Evolutionary conservation across 2,888 invertebrate species (phyloP), one percentile per base, ranked within the genome.

Genomic region (Tethea ocularis): DNA sequence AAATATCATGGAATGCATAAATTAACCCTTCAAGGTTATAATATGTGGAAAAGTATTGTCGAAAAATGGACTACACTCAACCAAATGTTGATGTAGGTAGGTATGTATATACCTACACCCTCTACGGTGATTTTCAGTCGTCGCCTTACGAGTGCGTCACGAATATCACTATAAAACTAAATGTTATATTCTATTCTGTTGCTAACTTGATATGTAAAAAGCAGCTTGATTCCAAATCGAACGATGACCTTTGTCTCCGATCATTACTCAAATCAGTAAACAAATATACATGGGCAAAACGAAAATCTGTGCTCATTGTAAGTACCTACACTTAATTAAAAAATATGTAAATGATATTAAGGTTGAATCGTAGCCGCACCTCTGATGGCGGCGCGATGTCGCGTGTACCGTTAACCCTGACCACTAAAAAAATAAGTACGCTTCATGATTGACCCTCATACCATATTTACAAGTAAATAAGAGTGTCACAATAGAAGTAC

Each of bases 341-440:
- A 23, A 51, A 54, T 51, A 67, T 63, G 51, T 58, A 36, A 61
- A 62, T 57, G 1, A 51, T 5, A 38, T 38, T 38, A 56, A 59
- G 60, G 51, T 56, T 36, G 52, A 52, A 58, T 13, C 15, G 17
- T n/a, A 59, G 67, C 67, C 67, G 56, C 67, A 58, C 67, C 67
- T 59, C 54, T 56, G 59, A 57, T 63, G 58, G 51, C 52, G 53
- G 51, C 61, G 67, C 57, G 61, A 67, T 61, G 58, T 67, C 57
- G 67, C 67, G 68, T 67, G 68, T 51, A 20, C 20, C 46, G 20
- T 20, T 46, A 46, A 46, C 46, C 46, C 46, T 46, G 46, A 10
- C 46, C 46, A 46, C 46, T 41, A 46, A 46, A 46, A 46, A 46
- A 10, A 0, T 46, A 46, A 20, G 20, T 46, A 46, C n/a, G 20